Conservation (phyloP, 2,888 invertebrate species). For the Folsomia candida region DNA sequence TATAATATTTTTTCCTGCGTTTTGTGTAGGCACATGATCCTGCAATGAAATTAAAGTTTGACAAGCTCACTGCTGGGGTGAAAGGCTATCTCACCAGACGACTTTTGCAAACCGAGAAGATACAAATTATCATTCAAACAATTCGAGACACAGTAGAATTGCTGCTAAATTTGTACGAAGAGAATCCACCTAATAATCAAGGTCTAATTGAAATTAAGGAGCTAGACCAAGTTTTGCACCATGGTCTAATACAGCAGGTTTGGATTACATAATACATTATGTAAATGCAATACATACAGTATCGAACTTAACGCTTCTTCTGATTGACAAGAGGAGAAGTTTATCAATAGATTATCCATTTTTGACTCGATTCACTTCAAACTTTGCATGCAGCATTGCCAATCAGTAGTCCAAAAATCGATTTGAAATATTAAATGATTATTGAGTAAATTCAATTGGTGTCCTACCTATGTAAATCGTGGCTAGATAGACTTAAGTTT, state of each 20-base stretch:
- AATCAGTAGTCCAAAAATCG: no score
- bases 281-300: no score
- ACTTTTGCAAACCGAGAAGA: conserved; percentile 75
- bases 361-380: no score
- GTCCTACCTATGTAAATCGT: no score
- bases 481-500: no score
- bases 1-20: conserved; percentile 12
- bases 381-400: no score
- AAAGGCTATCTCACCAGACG: conserved; percentile 79
- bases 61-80: conserved; percentile 53
- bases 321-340: no score
- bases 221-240: conserved; percentile 68
- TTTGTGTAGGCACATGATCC: conserved; percentile 42
- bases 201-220: conserved; percentile 53
- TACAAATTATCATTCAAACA: conserved; percentile 74
- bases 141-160: conserved; percentile 75
- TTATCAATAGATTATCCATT: no score
- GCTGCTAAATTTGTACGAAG: conserved; percentile 70
- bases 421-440: no score
- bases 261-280: conserved; percentile 15
- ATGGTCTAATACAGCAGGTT: conserved; percentile 72
- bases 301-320: no score
- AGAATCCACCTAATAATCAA: conserved; percentile 54
- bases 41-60: conserved; percentile 51
- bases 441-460: no score